These are phyloP conservation scores for Mormyrops attenuatus DNA, from an alignment of 2,797 vertebrate species.

Conservation along the genomic window DNA sequence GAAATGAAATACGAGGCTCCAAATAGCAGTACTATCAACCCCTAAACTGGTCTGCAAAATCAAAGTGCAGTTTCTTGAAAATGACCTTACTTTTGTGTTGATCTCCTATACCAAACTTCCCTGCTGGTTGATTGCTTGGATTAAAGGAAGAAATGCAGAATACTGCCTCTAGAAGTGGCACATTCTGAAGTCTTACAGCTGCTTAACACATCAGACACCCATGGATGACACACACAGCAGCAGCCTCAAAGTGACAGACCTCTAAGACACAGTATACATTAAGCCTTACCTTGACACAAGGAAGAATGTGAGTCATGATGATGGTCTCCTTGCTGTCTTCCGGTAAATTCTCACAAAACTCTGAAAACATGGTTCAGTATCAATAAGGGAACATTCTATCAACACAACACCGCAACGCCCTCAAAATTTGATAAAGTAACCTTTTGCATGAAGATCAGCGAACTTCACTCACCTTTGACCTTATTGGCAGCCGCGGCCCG, in stretches of 20 bases:
- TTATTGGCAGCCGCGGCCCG: constrained; percentile 78
- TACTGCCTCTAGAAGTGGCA: background rate
- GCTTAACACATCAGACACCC: background rate
- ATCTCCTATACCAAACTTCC: background rate
- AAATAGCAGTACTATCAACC: background rate
- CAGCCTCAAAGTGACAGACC: background rate
- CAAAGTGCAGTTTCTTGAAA: background rate
- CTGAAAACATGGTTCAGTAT: constrained; percentile 40
- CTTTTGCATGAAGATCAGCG: background rate
- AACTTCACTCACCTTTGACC: constrained; percentile 67
- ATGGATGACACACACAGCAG: background rate
- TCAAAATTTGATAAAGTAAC: background rate
- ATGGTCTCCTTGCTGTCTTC: constrained; percentile 76
- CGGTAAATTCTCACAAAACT: constrained; percentile 79
- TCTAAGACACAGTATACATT: background rate
- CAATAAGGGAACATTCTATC: background rate
- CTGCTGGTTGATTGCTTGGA: background rate
- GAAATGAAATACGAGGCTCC: background rate
- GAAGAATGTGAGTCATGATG: constrained; percentile 79
- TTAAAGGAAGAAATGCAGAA: background rate
- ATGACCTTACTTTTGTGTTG: background rate
- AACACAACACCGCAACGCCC: background rate
- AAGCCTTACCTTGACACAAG: constrained; percentile 71
- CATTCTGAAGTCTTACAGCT: background rate
- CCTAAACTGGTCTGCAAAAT: background rate